Evolutionary conservation across 2,113 vertebrate species (phyloP).

Genomic region (Felis catus): DNA sequence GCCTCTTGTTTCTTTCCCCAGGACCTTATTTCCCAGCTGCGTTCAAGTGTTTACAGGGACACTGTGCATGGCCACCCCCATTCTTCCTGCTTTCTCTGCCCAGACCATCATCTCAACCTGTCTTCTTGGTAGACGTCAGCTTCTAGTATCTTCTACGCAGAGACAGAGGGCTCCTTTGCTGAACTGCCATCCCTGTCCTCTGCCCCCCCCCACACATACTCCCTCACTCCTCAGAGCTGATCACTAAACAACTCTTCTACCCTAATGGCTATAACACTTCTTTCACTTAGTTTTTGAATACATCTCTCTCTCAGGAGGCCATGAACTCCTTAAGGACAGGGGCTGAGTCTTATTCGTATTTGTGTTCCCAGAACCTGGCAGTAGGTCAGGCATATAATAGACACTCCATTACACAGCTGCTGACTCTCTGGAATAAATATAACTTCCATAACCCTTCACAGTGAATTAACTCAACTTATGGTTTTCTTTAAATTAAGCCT

Average conservation of each 20-base stretch:
- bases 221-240: neutral
- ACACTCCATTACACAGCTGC: neutral
- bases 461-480: conserved; percentile 58
- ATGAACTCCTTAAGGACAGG: neutral
- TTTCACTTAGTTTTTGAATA: neutral
- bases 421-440: conserved; percentile 35
- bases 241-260: neutral
- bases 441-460: conserved; percentile 57
- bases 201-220: rapidly evolving
- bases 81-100: neutral
- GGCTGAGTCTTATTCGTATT: neutral
- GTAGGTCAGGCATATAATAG: conserved; percentile 13
- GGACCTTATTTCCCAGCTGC: neutral
- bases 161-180: neutral
- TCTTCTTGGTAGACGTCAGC: neutral
- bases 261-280: neutral
- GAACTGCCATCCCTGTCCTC: neutral
- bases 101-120: neutral
- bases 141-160: neutral
- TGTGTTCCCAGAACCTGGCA: conserved; percentile 4
- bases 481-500: conserved; percentile 61
- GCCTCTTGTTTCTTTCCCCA: neutral
- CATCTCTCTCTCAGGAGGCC: neutral
- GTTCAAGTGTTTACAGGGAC: neutral
- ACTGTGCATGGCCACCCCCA: neutral